Evolutionary conservation across 2,888 invertebrate genomes (phyloP).

Genomic region (Lepidocyrtinus sp.): DNA sequence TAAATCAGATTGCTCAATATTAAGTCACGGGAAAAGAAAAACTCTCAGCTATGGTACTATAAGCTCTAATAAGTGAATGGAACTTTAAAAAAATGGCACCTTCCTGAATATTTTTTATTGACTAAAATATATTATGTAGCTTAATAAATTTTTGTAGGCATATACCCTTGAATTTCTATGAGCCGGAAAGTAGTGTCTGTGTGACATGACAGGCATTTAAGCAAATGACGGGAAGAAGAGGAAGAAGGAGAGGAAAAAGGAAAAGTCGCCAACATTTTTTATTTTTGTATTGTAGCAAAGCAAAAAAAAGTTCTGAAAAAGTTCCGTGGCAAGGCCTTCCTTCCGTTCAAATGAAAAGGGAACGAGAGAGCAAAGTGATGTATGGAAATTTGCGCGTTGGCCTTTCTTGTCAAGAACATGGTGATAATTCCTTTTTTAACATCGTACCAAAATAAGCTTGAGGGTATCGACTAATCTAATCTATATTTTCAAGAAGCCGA

Average conservation of each 20-base stretch:
- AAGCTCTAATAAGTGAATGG: no score
- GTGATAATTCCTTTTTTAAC: no score
- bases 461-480: no score
- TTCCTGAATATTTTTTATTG: background rate
- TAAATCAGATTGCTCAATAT: no score
- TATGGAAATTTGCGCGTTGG: background rate
- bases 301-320: background rate
- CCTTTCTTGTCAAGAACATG: background rate
- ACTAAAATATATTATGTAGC: no score
- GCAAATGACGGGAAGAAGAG: slow-evolving; percentile 53
- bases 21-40: no score
- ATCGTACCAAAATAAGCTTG: no score
- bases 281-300: background rate
- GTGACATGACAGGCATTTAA: slow-evolving; percentile 56
- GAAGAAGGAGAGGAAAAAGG: slow-evolving; percentile 54
- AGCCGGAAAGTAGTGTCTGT: slow-evolving; percentile 45
- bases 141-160: no score
- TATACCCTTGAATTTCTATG: no score
- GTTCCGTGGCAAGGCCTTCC: background rate
- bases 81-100: background rate
- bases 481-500: no score
- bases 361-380: background rate
- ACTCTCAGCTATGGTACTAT: no score
- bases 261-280: slow-evolving; percentile 51
- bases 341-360: background rate